Base-by-base conservation (phyloP, 2,797 vertebrate species). In the Sylvilagus floridanus region DNA sequence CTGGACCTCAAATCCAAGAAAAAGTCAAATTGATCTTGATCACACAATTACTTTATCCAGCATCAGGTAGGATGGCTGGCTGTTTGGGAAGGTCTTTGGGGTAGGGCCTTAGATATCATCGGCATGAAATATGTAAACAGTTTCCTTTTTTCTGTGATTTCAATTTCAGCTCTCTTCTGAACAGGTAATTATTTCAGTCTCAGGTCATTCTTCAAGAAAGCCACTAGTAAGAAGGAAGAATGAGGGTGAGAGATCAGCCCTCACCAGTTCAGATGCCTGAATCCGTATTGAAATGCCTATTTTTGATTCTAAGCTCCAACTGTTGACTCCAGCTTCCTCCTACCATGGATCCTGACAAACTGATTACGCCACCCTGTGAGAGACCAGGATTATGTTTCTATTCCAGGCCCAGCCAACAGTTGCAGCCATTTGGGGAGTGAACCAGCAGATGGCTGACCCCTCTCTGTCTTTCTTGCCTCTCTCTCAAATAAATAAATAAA, bases 161-260 rank as follows among this genome's bases (percentile, higher is more conserved):
- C 50, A 65, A 4, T 75, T 88, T 86, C 24, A 94, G 7, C 22
- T 16, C 30, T 50, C 24, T 90, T 95, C 68, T 95, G 81, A 86
- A 17, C 11, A 54, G 62, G 7, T 11, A 88, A 19, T 60, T 42
- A 21, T 32, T 65, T 79, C 52, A 54, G 5, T 32, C 32, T 87
- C 65, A 47, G 16, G 50, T 54, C 66, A 22, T 85, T 82, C 35
- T 42, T 22, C 32, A 13, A 13, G 32, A 68, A 93, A 88, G 28
- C 62, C 30, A 16, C 14, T 85, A 16, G 5, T 73, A 62, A 84
- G 30, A 79, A 32, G 60, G 26, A 65, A 65, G 52, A 26, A 65
- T 52, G 52, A 75, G 5, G 4, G 11, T 87, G 69, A 37, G 50
- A 85, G 54, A 21, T 57, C 19, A 57, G 54, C 17, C 54, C 54